Evolutionary conservation across 2,888 invertebrate genomes (phyloP), one percentile per base, ranked within the genome.

Genomic region (Orgyia antiqua): DNA sequence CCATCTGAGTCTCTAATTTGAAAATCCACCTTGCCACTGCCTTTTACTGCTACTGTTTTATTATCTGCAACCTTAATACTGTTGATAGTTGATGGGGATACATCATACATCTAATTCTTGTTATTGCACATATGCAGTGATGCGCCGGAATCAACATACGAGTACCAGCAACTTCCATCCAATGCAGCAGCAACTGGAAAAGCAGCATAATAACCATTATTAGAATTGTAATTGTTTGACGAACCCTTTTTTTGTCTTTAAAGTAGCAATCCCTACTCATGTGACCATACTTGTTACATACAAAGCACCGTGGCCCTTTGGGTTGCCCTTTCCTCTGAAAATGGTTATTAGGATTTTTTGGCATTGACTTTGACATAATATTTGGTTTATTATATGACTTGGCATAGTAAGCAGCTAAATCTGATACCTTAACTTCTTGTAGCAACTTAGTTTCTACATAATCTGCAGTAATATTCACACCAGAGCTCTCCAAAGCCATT

Each of bases 241-340:
- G 2, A 8, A 2, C 4, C n/a, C 10, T 15, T 2, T 11, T 28
- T 25, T 39, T 36, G n/a, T 19, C 40, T 10, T 15, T n/a, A 17
- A 10, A 23, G 3, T 20, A 29, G 33, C 45, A 45, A 19, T 24
- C 20, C 11, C 40, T 50, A 3, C 29, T 31, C 10, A 29, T 11
- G 11, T 34, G 39, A 1, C 34, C 29, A 20, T 31, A 24, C 15
- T 29, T 46, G 19, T 52, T 49, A 19, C 50, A 51, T 6, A 36
- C 42, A 24, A 12, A 55, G 26, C 51, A 52, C n/a, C 50, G 18
- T 1, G 45, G 54, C 0, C 46, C 45, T 24, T 43, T 43, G 10
- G 17, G 7, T 10, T 15, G 13, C 7, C 5, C 4, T 2, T 20
- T 29, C 9, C 10, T 13, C 6, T 9, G 20, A 31, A 24, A 13